phyloP scores from a whole-genome alignment of 2,888 invertebrate genomes.

The Ectropis crepuscularia region DNA sequence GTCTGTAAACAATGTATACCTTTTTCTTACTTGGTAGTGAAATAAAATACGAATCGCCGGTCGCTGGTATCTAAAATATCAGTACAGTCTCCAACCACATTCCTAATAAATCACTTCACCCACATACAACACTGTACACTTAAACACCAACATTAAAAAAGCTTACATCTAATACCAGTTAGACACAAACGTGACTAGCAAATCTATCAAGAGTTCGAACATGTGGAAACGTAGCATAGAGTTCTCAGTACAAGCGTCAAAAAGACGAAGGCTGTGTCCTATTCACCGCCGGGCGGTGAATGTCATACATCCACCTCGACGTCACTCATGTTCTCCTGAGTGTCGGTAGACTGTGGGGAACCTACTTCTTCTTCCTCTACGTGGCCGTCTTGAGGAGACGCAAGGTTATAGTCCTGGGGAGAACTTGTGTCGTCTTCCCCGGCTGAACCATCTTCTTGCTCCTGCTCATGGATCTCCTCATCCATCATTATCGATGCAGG shows the following conservation, averaged over 20 bases:
- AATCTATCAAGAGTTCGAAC: conserved; percentile 43
- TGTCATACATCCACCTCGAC: conserved; percentile 81
- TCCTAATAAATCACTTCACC: conserved; percentile 10
- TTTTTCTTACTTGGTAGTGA: background rate
- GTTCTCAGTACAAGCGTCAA: conserved; percentile 39
- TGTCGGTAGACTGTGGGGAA: conserved; percentile 63
- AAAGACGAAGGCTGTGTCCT: conserved; percentile 47
- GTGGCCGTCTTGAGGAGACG: conserved; percentile 30
- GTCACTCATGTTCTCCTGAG: conserved; percentile 69
- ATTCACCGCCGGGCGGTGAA: conserved; percentile 62
- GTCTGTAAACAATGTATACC: too few species aligned
- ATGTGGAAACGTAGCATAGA: conserved; percentile 36
- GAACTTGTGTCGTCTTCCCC: conserved; percentile 69
- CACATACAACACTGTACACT: conserved; percentile 34
- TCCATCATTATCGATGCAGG: conserved; percentile 84
- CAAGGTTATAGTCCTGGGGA: conserved; percentile 59
- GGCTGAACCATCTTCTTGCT: conserved; percentile 53
- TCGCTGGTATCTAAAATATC: conserved; percentile 1
- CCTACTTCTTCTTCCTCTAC: conserved; percentile 40
- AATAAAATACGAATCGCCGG: background rate
- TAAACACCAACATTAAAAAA: conserved; percentile 32
- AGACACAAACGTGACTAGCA: conserved; percentile 62
- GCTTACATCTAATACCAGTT: conserved; percentile 57
- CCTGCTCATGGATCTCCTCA: conserved; percentile 57
- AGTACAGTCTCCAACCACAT: background rate